Percentiles rank a stretch among this genome's conserved stretches.
These are phyloP conservation scores for Drosophila miranda DNA, from an alignment of 1,140 invertebrate genomes.

Conservation along the genomic window DNA sequence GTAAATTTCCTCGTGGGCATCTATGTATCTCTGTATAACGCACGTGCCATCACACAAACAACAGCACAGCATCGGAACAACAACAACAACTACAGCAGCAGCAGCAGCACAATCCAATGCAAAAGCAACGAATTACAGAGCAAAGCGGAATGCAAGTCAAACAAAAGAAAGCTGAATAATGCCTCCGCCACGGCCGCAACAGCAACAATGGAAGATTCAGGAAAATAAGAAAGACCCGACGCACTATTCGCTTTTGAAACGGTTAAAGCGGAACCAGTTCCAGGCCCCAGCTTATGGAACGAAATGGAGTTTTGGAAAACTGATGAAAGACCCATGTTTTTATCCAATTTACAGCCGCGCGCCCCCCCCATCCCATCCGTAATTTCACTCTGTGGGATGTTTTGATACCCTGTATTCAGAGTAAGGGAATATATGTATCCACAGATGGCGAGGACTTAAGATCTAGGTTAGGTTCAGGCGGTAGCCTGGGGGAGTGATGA, in stretches of 20 bases:
- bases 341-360: conserved; percentile 57
- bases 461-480: too few relatives aligned
- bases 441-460: too few relatives aligned
- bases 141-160: conserved; percentile 50
- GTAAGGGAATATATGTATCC: too few relatives aligned
- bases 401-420: too few relatives aligned
- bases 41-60: conserved; percentile 58
- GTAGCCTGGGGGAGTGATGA: too few relatives aligned
- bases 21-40: conserved; percentile 5
- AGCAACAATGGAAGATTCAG: conserved; percentile 31
- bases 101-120: not conserved
- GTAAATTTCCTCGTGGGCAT: conserved; percentile 59
- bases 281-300: conserved; percentile 17
- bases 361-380: too few relatives aligned
- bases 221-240: conserved; percentile 35
- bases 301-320: conserved; percentile 33
- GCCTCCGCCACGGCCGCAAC: conserved; percentile 11
- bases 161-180: conserved; percentile 62
- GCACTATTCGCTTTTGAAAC: conserved; percentile 72
- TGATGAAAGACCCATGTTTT: conserved; percentile 68
- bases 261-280: conserved; percentile 61
- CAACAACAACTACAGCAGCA: conserved; percentile 14
- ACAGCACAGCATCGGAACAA: conserved; percentile 18
- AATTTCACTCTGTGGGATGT: too few relatives aligned
- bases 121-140: conserved; percentile 32